Evolutionary conservation across 2,888 invertebrate genomes (phyloP).

Genomic region (Brachylomia viminalis): DNA sequence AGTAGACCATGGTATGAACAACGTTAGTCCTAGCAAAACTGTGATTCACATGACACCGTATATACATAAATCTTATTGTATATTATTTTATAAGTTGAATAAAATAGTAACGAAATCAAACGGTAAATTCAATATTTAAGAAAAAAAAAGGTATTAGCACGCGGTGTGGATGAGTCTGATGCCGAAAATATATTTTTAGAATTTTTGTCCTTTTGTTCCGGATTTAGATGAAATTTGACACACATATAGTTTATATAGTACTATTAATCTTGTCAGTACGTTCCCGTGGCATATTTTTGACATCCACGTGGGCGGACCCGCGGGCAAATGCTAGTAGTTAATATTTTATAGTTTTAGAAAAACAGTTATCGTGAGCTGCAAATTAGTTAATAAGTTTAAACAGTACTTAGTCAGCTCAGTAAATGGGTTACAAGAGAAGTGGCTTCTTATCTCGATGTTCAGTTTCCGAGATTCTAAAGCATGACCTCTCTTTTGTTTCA

Average conservation of each 20-base stretch:
- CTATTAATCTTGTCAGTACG: neutral
- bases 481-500: slow-evolving; percentile 23
- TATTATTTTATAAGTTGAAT: neutral
- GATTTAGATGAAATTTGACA: neutral
- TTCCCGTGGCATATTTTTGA: neutral
- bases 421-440: slow-evolving; percentile 6
- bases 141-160: neutral
- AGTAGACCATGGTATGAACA: too few species aligned
- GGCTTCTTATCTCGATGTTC: slow-evolving; percentile 4
- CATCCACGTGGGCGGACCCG: too few species aligned
- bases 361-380: neutral
- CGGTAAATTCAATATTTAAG: too few species aligned
- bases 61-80: neutral
- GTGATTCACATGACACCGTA: too few species aligned
- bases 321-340: neutral
- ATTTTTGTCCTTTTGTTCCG: neutral
- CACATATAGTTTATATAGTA: neutral
- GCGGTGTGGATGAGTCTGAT: neutral
- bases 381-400: neutral
- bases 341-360: neutral
- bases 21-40: too few species aligned
- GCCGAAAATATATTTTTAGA: neutral
- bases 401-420: neutral
- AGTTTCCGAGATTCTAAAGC: slow-evolving; percentile 10
- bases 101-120: neutral